phyloP scores from a whole-genome alignment of 2,888 invertebrate species.

The Drosophila infuscata region DNA sequence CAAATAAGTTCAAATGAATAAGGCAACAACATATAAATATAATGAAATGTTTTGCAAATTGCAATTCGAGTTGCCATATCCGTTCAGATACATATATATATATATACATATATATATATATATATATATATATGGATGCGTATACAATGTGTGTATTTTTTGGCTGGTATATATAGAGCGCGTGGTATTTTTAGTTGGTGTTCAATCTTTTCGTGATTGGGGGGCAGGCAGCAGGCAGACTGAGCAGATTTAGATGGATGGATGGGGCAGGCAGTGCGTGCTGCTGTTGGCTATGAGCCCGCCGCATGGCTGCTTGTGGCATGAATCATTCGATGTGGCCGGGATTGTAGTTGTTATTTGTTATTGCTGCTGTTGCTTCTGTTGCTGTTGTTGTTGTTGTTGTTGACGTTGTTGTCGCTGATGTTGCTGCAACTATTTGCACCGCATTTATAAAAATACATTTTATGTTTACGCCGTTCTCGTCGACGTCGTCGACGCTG shows the following conservation, averaged over 20 bases:
- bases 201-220: constrained; percentile 77
- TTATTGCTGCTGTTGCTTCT: constrained; percentile 15
- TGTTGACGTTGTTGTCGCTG: constrained; percentile 44
- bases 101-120: constrained; percentile 7
- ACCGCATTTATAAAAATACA: constrained; percentile 75
- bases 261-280: constrained; percentile 66
- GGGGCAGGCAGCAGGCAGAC: constrained; percentile 52
- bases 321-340: constrained; percentile 73
- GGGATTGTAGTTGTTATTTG: constrained; percentile 52
- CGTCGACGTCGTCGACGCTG: constrained; percentile 54
- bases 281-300: constrained; percentile 77
- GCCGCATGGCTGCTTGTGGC: constrained; percentile 70
- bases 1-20: constrained; percentile 27
- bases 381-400: constrained; percentile 31
- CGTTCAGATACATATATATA: constrained; percentile 56
- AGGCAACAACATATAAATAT: constrained; percentile 10
- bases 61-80: constrained; percentile 77
- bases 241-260: constrained; percentile 12
- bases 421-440: constrained; percentile 73
- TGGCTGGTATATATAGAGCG: constrained; percentile 70
- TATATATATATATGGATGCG: constrained; percentile 1
- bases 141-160: constrained; percentile 20
- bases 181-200: constrained; percentile 71
- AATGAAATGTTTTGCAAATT: constrained; percentile 53
- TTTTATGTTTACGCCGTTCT: constrained; percentile 78